Base-by-base conservation (phyloP, 2,113 vertebrate species). In the Pipra filicauda region DNA sequence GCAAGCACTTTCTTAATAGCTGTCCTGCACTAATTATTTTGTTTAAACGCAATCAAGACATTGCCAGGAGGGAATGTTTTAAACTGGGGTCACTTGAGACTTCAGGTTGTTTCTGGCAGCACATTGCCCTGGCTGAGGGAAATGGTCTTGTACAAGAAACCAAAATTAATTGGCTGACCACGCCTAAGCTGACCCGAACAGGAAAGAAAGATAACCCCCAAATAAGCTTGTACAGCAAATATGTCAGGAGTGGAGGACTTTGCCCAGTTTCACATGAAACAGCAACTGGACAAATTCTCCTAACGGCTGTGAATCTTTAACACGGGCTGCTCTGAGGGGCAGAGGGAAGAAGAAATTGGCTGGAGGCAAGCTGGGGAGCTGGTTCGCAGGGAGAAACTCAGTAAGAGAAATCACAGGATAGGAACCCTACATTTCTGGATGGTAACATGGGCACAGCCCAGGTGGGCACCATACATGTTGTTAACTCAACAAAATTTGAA, bases 51-150 rank as follows among this genome's bases (percentile, higher is more conserved):
- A 88, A 20, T 66, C 66, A 82, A 76, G 71, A 48, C 27, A 35
- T 51, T 62, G 24, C 55, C 79, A 39, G 55, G 52, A 88, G 75
- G 59, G 51, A 79, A 64, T n/a, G 51, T 59, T 93, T 83, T 83
- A 85, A 51, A n/a, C 13, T 43, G 70, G 59, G 64, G 33, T 67
- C 59, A 73, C 78, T 87, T 70, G 77, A 82, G 87, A 66, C 55
- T 88, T 76, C 64, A 88, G 79, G 90, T 93, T 93, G 54, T 77
- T 89, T 87, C 91, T 92, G 84, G 94, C 84, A 95, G 83, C 77
- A 67, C 52, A 13, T 8, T 84, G 76, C 39, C 27, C 72, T 85
- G 64, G 33, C 78, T 67, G 55, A 77, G 52, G 82, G 75, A 91
- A 91, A 88, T 76, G 59, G 51, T 79, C 55, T 58, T 66, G 51